phyloP scores from a whole-genome alignment of 2,888 invertebrate genomes.

The Thecocarcelia acutangulata region DNA sequence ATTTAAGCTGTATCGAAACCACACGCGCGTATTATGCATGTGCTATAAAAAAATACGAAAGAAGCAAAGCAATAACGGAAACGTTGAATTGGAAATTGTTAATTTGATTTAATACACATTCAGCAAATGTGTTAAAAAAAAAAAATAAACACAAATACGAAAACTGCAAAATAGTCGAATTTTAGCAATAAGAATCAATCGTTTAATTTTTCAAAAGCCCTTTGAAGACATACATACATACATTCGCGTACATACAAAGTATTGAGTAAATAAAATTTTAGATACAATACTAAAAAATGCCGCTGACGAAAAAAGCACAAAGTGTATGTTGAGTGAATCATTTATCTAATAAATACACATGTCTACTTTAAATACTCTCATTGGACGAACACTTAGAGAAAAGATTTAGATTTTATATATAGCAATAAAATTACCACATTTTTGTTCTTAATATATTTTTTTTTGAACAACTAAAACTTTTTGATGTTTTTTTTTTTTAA shows the following conservation, averaged over 20 bases:
- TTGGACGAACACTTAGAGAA: constrained; percentile 24
- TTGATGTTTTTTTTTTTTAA: no score
- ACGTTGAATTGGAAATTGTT: constrained; percentile 33
- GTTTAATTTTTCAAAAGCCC: neutral
- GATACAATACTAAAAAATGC: constrained; percentile 39
- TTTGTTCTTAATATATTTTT: no score
- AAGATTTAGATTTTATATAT: neutral
- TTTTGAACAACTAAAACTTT: no score
- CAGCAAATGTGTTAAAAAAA: neutral
- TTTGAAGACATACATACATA: constrained; percentile 14
- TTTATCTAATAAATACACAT: neutral
- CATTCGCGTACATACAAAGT: no score
- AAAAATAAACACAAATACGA: neutral
- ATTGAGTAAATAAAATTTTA: neutral
- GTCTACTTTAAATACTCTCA: constrained; percentile 4
- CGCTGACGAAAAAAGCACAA: constrained; percentile 56
- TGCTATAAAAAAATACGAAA: constrained; percentile 5
- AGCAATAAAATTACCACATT: neutral
- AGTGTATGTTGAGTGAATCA: constrained; percentile 56
- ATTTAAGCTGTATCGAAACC: neutral
- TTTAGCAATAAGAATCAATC: constrained; percentile 15
- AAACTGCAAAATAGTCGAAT: neutral
- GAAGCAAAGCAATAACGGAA: constrained; percentile 9
- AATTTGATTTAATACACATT: neutral
- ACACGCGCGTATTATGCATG: constrained; percentile 36